Evolutionary conservation across 2,797 vertebrate species (phyloP), one percentile per base, ranked within the genome.

Genomic region (Lindbergichthys nudifrons): DNA sequence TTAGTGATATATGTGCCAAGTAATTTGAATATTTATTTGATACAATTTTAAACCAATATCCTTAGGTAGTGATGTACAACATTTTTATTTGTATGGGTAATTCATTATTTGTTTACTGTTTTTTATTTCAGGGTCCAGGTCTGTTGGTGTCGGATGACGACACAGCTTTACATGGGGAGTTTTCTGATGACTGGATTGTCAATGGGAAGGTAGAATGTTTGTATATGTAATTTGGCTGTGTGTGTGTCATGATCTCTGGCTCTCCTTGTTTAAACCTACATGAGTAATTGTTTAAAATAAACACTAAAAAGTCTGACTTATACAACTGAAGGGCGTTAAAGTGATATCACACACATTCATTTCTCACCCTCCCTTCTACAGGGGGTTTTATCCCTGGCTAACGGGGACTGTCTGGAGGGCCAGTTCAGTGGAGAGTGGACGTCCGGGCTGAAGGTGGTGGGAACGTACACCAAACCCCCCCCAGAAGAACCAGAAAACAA

Each of bases 141-240:
- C 90, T 97, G 79, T 83, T 99, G 73, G 92, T 98, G 50, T 97
- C 97, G 2, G 97, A 99, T 75, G 98, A 99, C 65, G 96, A 99
- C 85, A 99, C 98, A 0, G 88, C 94, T 51, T 96, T 97, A 47
- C 95, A 97, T 57, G 98, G 97, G 62, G 98, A 99, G 78, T 99
- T 99, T 92, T 96, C 96, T 47, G 98, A 98, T 66, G 96, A 98
- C 86, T 99, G 97, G 97, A 96, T 93, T 30, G 90, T 97, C 65
- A 97, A 77, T 57, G 98, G 98, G 76, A 99, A 98, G 96, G 97
- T 99, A 96, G 93, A 94, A 11, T 56, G 3, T 10, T 56, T 50
- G 57, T 3, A 16, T 59, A 3, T 62, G 8, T 72, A 56, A 2
- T 70, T 36, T 7, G 9, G 3, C 10, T 65, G 2, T 32, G 0